Conservation (phyloP, 2,113 vertebrate genomes). For the Numenius arquata region DNA sequence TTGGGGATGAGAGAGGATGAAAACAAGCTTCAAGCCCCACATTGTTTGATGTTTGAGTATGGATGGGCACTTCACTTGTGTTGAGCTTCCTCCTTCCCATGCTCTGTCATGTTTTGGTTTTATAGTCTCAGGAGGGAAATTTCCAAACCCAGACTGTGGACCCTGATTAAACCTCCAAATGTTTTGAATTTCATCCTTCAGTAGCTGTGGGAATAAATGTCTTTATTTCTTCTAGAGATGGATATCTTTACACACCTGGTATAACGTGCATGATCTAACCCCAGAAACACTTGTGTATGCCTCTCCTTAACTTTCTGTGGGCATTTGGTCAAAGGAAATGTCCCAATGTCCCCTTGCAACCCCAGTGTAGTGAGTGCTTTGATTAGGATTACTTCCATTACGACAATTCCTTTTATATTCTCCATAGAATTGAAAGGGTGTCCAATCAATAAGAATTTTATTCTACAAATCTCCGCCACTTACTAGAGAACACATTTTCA, state of each 20-base stretch:
- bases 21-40: not conserved
- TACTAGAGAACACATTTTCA: not conserved
- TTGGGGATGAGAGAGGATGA: not conserved
- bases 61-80: not conserved
- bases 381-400: not conserved
- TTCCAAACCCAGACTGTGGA: not conserved
- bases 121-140: not conserved
- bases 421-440: not conserved
- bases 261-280: not conserved
- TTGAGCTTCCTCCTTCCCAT: not conserved
- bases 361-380: not conserved
- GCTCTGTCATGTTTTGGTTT: not conserved
- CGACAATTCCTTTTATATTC: not conserved
- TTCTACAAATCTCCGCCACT: not conserved
- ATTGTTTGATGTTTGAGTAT: not conserved
- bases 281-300: rapidly evolving
- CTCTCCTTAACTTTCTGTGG: not conserved
- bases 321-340: not conserved
- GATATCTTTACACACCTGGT: not conserved
- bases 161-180: not conserved
- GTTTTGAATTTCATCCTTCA: not conserved
- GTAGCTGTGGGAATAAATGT: not conserved
- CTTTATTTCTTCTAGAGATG: not conserved
- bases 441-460: not conserved
- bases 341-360: not conserved